These are phyloP conservation scores for Enteromius fasciolatus DNA, from an alignment of 2,797 vertebrate species.

Conservation along the genomic window DNA sequence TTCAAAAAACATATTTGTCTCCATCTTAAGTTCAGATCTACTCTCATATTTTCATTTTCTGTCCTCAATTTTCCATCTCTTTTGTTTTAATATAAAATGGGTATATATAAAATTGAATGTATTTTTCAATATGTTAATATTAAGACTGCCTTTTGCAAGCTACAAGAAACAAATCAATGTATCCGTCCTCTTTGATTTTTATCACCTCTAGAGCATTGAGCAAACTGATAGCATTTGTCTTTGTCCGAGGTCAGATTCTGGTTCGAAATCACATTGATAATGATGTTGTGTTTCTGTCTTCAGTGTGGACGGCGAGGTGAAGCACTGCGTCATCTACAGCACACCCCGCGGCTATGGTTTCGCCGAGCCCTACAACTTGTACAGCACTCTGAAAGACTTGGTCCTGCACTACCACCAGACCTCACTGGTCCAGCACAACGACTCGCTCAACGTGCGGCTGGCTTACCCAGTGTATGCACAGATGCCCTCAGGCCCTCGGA, in stretches of 20 bases:
- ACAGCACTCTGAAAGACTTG: conserved; percentile 93
- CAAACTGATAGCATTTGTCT: neutral
- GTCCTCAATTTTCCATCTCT: neutral
- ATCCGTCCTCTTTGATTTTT: conserved; percentile 15
- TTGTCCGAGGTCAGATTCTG: conserved; percentile 29
- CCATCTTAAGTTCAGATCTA: neutral
- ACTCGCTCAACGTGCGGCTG: conserved; percentile 93
- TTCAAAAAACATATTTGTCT: neutral
- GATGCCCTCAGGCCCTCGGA: conserved; percentile 86
- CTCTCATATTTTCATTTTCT: neutral
- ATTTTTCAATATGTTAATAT: neutral
- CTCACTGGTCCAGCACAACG: conserved; percentile 96
- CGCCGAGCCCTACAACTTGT: conserved; percentile 95
- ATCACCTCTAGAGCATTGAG: conserved; percentile 18
- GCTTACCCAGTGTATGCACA: conserved; percentile 92
- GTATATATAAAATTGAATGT: neutral
- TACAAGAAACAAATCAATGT: neutral
- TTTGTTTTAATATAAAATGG: neutral
- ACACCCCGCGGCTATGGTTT: conserved; percentile 92
- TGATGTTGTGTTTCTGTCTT: conserved; percentile 21
- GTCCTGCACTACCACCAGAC: conserved; percentile 96
- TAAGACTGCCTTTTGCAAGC: neutral
- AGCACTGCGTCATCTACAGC: conserved; percentile 97
- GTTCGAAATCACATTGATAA: neutral
- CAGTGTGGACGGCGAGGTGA: conserved; percentile 93